These are phyloP conservation scores for Dryoscopus gambensis DNA, from an alignment of 2,113 vertebrate species.

Conservation along the genomic window DNA sequence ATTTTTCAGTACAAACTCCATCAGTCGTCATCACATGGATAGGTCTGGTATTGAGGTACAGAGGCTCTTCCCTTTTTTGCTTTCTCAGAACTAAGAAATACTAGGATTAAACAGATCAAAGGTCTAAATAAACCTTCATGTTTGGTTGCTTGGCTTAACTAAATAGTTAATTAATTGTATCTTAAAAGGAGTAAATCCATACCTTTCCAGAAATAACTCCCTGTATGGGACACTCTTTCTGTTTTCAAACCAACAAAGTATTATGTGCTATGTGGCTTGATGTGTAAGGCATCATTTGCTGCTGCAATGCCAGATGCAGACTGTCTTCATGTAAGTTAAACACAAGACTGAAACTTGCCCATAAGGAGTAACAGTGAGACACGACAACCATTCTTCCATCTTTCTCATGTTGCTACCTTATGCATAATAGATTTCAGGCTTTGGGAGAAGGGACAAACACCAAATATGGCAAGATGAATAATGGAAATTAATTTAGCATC, in stretches of 20 bases:
- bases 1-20: not conserved
- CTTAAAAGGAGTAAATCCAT: not conserved
- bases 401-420: not conserved
- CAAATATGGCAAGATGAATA: not conserved
- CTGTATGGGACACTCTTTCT: not conserved
- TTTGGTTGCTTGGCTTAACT: not conserved
- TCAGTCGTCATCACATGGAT: not conserved
- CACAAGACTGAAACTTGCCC: not conserved
- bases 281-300: not conserved
- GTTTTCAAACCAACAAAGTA: not conserved
- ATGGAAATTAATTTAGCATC: not conserved
- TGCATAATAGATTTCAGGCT: not conserved
- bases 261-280: fast-evolving
- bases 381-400: not conserved
- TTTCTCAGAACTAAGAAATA: not conserved
- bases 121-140: not conserved
- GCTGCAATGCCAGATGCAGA: not conserved
- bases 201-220: not conserved
- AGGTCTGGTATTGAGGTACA: not conserved
- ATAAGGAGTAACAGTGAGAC: not conserved
- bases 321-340: not conserved
- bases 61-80: not conserved
- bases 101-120: not conserved
- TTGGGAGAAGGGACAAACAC: not conserved
- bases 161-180: not conserved